Evolutionary conservation across 2,113 vertebrate species (phyloP).

Genomic region (Sander lucioperca): DNA sequence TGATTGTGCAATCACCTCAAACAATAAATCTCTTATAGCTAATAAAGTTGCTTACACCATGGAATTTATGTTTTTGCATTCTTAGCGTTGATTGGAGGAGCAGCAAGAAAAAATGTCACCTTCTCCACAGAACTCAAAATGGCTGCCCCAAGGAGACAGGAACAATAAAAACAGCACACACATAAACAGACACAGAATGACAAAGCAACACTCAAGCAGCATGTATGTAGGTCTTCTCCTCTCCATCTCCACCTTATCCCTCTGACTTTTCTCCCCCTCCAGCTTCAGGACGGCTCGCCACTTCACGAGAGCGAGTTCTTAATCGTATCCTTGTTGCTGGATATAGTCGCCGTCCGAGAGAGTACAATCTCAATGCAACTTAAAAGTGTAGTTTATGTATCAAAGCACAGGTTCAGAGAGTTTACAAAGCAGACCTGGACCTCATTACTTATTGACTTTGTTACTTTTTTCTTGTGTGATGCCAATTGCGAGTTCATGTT

Average conservation of each 20-base stretch:
- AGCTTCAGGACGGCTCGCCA: constrained; percentile 11
- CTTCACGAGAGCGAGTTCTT: constrained; percentile 13
- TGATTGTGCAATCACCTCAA: constrained; percentile 76
- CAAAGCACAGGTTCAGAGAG: constrained; percentile 70
- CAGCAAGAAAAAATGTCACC: constrained; percentile 68
- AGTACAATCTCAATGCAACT: constrained; percentile 60
- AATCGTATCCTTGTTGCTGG: neutral
- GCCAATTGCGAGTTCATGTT: constrained; percentile 6
- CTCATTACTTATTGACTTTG: constrained; percentile 23
- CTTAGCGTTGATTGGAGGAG: constrained; percentile 77
- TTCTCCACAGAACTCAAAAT: constrained; percentile 58
- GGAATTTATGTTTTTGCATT: constrained; percentile 72
- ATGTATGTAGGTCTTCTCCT: constrained; percentile 70
- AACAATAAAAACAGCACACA: constrained; percentile 42
- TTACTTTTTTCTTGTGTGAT: constrained; percentile 4
- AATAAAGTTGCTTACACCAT: constrained; percentile 60
- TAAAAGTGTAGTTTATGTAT: constrained; percentile 43
- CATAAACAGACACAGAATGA: constrained; percentile 61
- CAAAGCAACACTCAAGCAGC: constrained; percentile 81
- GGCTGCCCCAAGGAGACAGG: constrained; percentile 57
- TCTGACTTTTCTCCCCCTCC: constrained; percentile 8
- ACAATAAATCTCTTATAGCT: constrained; percentile 68
- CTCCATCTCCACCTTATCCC: constrained; percentile 36
- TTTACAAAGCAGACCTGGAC: constrained; percentile 55
- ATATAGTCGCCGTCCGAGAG: constrained; percentile 14